Conservation (phyloP, 1,140 invertebrate species). For the Papilio polytes region DNA sequence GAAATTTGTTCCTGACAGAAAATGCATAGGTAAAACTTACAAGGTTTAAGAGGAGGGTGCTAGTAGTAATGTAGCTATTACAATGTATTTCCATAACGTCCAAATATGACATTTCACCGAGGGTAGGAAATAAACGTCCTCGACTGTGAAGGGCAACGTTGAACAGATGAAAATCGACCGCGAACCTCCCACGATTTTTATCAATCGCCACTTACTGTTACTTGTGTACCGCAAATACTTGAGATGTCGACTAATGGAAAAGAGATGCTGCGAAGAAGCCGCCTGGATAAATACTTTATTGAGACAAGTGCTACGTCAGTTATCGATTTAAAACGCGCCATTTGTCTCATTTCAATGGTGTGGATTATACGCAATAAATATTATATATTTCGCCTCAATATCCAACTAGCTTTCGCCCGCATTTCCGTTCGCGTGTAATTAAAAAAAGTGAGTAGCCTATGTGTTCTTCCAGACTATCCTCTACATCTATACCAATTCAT, state of each 20-base stretch:
- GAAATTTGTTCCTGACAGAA: too few species aligned
- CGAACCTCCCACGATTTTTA: constrained; percentile 61
- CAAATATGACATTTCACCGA: neutral
- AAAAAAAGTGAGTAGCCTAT: too few species aligned
- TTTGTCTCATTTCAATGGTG: constrained; percentile 32
- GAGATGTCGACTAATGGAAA: constrained; percentile 81
- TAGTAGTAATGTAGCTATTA: too few species aligned
- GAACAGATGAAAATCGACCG: constrained; percentile 41
- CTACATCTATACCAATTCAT: too few species aligned
- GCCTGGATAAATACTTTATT: constrained; percentile 82
- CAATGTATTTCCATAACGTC: too few species aligned
- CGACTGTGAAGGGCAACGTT: constrained; percentile 41
- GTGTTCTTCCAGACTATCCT: too few species aligned
- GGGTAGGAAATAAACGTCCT: neutral
- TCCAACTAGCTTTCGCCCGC: too few species aligned
- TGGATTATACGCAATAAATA: neutral
- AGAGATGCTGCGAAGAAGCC: constrained; percentile 76
- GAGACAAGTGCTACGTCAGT: constrained; percentile 68
- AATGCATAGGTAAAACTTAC: too few species aligned
- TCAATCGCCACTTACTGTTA: constrained; percentile 66
- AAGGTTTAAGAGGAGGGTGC: too few species aligned
- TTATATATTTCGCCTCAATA: neutral
- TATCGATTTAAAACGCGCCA: constrained; percentile 53
- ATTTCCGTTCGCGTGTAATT: too few species aligned
- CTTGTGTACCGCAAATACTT: constrained; percentile 79